Evolutionary conservation across 2,797 vertebrate species (phyloP).

Genomic region (Bradypodion ventrale): DNA sequence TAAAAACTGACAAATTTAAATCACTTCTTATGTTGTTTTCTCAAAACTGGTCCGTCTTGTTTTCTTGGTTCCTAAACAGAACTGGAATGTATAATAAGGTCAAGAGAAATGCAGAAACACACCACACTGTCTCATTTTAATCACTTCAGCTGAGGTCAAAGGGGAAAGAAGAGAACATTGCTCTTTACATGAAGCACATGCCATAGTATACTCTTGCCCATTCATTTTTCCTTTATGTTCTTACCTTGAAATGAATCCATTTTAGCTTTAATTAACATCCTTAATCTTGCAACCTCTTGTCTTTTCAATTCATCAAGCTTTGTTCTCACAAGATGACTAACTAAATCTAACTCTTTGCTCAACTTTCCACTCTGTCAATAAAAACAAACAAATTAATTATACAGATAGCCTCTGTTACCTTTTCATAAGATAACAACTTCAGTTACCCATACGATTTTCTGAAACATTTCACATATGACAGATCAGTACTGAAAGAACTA

Average conservation of each 20-base stretch:
- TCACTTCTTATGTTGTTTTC: constrained; percentile 1
- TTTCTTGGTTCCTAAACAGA: background rate
- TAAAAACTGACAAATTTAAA: background rate
- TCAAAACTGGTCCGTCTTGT: constrained; percentile 13
- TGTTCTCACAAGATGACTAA: constrained; percentile 93
- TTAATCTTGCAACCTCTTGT: constrained; percentile 92
- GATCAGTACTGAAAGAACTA: background rate
- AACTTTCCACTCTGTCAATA: constrained; percentile 89
- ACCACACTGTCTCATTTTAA: constrained; percentile 18
- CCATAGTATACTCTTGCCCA: constrained; percentile 26
- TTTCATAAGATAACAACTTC: constrained; percentile 26
- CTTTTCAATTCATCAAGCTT: constrained; percentile 95
- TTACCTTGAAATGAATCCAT: constrained; percentile 91
- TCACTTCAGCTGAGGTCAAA: background rate
- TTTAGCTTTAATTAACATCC: constrained; percentile 95
- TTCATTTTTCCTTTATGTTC: constrained; percentile 43
- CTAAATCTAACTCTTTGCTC: constrained; percentile 95
- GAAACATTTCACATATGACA: background rate
- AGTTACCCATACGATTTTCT: background rate
- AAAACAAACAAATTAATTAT: constrained; percentile 34
- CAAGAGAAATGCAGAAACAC: background rate
- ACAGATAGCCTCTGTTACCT: background rate
- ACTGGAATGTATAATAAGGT: constrained; percentile 17
- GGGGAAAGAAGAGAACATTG: constrained; percentile 9
- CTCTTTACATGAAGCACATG: constrained; percentile 9